Evolutionary conservation across 1,140 invertebrate species (phyloP), one percentile per base, ranked within the genome.

Genomic region (Metaphire vulgaris): DNA sequence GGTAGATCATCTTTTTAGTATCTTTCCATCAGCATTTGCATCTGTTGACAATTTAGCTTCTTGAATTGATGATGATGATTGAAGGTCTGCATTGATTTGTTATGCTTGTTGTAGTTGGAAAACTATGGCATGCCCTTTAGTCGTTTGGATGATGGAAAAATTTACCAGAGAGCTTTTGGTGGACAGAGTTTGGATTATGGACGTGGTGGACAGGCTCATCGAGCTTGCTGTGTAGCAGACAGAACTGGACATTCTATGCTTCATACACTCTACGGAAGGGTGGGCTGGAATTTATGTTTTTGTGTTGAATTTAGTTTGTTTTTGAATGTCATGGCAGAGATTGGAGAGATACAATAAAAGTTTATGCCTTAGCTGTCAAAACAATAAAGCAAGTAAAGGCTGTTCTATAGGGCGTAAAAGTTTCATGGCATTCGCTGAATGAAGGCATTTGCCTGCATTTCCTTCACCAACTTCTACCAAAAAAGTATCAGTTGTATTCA

Each of bases 101-200:
- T n/a, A n/a, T n/a, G n/a, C n/a, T n/a, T n/a, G 71, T 77, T 82
- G 65, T 78, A 88, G 85, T 88, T 99, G 72, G 97, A 99, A 88
- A 98, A 99, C 87, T 98, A 96, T 86, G 97, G 96, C 28, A 93
- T 93, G 91, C 96, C 97, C 1, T 99, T 99, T 87, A 98, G 94
- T 75, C 90, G 97, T 41, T 95, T 94, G 0, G 89, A 91, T 34
- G 94, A 91, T 78, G 91, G 96, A 21, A 96, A 93, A 87, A 99
- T 99, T 81, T 99, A 99, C 84, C 97, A 99, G 86, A 88, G 97
- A 78, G 95, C 96, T 15, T 99, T 99, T 86, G 97, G 97, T 77
- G 97, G 97, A 0, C 97, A 99, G 85, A 95, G 94, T 69, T 89
- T 96, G 41, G 92, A 98, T 81, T 98, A 92, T 86, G 97, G 97